Base-by-base conservation (phyloP, 2,888 invertebrate species). In the Phlogophora meticulosa region DNA sequence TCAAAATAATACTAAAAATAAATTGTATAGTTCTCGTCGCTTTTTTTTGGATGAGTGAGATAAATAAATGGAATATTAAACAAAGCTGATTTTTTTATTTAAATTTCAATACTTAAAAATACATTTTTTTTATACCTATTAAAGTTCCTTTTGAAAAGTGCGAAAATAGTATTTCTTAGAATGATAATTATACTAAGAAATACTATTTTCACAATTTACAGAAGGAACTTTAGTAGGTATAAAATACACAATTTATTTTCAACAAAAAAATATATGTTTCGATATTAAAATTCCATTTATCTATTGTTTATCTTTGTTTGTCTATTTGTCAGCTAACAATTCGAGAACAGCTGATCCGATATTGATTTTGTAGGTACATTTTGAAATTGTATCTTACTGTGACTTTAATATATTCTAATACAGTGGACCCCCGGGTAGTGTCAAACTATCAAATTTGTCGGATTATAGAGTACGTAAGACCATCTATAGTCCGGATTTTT, bases 281-380 rank as follows among this genome's bases (percentile, higher is more conserved):
- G 7, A 22, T 17, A 1, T 10, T 1, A 36, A 10, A 2, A 43
- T 59, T 67, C 49, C 36, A 67, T 67, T 67, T 49, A 43, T 49
- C 49, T 10, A 32, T 42, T 38, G 38, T 1, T n/a, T n/a, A n/a
- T 60, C 13, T 4, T 34, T 24, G 34, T 38, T 28, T 22, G 5
- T 24, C 24, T 53, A 11, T 45, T n/a, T 32, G 17, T 49, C 45
- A 46, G 60, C 36, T 52, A 11, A 60, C 55, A 51, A 67, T 72
- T 72, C 68, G 61, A 72, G 72, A 72, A 72, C 43, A 34, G 72
- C 72, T 66, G 72, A 72, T 72, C 66, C 72, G 20, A 51, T 13
- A 55, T 40, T 45, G 38, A 66, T 42, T 43, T 3, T 22, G 2
- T 15, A 40, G 43, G 9, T 60, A 53, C 17, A 42, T 45, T 56